Evolutionary conservation across 2,888 invertebrate genomes (phyloP).

Genomic region (Petrolisthes cinctipes): DNA sequence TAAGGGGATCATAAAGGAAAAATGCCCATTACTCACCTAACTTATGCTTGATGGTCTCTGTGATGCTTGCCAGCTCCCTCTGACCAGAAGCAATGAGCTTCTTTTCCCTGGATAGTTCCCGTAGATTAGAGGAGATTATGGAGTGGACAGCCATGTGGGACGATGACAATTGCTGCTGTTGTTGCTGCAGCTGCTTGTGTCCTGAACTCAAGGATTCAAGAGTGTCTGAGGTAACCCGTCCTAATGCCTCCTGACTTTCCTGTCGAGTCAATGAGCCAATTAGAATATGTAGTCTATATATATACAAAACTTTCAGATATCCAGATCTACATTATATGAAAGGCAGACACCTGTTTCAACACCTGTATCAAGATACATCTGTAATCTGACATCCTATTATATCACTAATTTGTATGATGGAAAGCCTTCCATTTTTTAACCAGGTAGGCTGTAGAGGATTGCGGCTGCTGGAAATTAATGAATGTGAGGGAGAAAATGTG

Average conservation of each 20-base stretch:
- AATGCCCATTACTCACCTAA: conserved; percentile 70
- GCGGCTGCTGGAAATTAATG: too few relatives aligned
- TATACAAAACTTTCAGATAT: too few relatives aligned
- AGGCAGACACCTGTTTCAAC: too few relatives aligned
- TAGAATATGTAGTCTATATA: too few relatives aligned
- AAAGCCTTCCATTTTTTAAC: too few relatives aligned
- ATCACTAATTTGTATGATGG: too few relatives aligned
- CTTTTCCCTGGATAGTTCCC: conserved; percentile 73
- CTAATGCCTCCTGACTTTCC: conserved; percentile 42
- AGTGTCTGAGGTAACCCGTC: conserved; percentile 43
- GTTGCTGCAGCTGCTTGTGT: conserved; percentile 47
- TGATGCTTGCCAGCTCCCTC: conserved; percentile 73
- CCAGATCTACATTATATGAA: too few relatives aligned
- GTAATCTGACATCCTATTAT: too few relatives aligned
- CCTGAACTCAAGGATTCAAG: conserved; percentile 41
- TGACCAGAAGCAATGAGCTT: conserved; percentile 76
- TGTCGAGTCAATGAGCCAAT: not conserved
- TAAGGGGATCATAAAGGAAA: not conserved
- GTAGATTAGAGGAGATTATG: conserved; percentile 43
- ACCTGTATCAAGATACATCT: too few relatives aligned
- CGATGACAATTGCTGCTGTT: conserved; percentile 51
- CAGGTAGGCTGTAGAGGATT: too few relatives aligned
- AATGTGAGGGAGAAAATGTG: too few relatives aligned
- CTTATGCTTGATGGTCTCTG: conserved; percentile 74
- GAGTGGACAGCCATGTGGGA: conserved; percentile 39